These are phyloP conservation scores for Ictidomys tridecemlineatus DNA, from an alignment of 2,113 vertebrate species.

Conservation along the genomic window DNA sequence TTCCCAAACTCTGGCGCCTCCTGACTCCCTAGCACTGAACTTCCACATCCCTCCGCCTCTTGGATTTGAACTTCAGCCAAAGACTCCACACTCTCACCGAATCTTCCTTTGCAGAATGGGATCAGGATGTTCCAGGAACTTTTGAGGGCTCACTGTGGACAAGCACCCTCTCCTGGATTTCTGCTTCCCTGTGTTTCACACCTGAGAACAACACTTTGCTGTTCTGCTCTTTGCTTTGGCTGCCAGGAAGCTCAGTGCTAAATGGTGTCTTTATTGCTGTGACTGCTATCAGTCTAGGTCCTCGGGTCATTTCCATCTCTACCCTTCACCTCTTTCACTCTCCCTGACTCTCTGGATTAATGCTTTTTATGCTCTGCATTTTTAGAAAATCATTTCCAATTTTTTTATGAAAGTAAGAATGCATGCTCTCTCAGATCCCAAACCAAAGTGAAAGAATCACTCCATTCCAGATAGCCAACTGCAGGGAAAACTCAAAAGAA, in stretches of 20 bases:
- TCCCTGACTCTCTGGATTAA: background rate
- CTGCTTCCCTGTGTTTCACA: background rate
- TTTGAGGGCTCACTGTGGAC: background rate
- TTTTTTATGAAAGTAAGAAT: slow-evolving; percentile 6
- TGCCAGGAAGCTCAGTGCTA: background rate
- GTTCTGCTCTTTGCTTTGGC: background rate
- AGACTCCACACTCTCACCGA: background rate
- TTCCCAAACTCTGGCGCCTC: background rate
- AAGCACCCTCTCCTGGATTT: background rate
- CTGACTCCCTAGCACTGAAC: background rate
- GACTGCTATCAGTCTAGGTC: background rate
- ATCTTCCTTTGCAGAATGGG: background rate
- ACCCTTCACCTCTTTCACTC: background rate
- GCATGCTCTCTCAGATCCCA: slow-evolving; percentile 14
- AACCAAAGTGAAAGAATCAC: slow-evolving; percentile 44
- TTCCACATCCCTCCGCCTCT: background rate
- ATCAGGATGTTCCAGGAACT: background rate
- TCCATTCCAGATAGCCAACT: background rate
- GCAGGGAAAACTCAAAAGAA: slow-evolving; percentile 45
- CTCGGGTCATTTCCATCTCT: background rate
- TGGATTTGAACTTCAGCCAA: slow-evolving; percentile 8
- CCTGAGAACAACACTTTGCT: accelerated
- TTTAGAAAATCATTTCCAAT: background rate
- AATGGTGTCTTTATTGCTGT: background rate
- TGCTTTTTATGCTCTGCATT: background rate